Evolutionary conservation across 92 coral and sea anemone genomes (phyloP).

Genomic region (Phymanthus crucifer): DNA sequence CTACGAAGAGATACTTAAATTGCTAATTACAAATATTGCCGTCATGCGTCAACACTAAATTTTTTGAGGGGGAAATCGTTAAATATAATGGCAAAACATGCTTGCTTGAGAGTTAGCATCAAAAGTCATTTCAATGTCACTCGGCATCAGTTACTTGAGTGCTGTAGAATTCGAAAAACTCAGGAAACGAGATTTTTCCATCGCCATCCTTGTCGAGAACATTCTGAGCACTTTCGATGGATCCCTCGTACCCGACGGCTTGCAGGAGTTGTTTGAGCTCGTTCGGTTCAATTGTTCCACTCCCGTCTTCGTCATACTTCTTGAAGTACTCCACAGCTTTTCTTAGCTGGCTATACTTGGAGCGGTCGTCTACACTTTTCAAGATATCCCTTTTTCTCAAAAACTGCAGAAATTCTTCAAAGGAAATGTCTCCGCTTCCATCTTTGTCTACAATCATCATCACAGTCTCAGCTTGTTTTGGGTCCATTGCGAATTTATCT

Average conservation of each 20-base stretch:
- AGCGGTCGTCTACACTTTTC: constrained; percentile 54
- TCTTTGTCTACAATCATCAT: constrained; percentile 79
- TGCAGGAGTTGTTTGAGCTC: constrained; percentile 71
- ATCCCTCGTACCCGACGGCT: constrained; percentile 40
- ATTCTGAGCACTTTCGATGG: constrained; percentile 52
- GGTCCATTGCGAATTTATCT: constrained; percentile 73
- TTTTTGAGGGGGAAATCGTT: not conserved
- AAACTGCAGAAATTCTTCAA: constrained; percentile 81
- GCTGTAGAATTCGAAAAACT: constrained; percentile 77
- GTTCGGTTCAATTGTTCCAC: constrained; percentile 74
- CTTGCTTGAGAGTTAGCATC: not conserved
- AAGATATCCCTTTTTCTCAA: constrained; percentile 67
- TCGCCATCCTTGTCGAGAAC: constrained; percentile 80
- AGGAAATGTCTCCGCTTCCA: constrained; percentile 69
- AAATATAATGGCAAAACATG: not conserved
- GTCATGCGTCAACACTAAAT: not conserved
- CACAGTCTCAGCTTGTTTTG: constrained; percentile 70
- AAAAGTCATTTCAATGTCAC: not conserved
- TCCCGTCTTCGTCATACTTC: constrained; percentile 71
- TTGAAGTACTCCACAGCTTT: constrained; percentile 85
- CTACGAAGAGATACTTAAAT: not conserved
- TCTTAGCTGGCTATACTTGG: constrained; percentile 59
- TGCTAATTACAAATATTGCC: not conserved
- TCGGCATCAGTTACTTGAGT: not conserved
- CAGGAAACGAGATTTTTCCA: constrained; percentile 84